phyloP scores from a whole-genome alignment of 2,113 vertebrate genomes.

The Cochlearius cochlearius region DNA sequence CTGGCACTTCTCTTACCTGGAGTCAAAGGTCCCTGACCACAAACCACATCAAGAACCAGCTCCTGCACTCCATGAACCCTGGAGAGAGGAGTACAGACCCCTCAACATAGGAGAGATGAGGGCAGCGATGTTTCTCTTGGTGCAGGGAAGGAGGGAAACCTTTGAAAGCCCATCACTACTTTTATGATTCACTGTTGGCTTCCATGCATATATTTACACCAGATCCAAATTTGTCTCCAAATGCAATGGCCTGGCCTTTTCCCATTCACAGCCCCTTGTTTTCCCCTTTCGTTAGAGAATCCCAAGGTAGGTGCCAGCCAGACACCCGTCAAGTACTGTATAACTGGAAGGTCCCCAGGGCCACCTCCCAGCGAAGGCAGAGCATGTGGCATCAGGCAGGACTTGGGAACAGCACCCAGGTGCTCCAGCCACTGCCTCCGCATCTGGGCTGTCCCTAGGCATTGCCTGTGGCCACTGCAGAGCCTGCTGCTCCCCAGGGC shows the following conservation, averaged over 20 bases:
- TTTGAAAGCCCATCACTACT: not conserved
- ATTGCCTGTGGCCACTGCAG: accelerated
- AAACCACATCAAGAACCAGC: not conserved
- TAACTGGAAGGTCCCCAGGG: not conserved
- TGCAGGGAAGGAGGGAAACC: not conserved
- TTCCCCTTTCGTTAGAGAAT: not conserved
- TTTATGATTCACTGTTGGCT: not conserved
- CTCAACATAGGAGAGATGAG: not conserved
- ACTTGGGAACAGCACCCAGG: not conserved
- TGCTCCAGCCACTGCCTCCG: not conserved
- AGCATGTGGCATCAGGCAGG: not conserved
- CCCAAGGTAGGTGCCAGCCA: not conserved
- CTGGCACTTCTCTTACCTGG: not conserved
- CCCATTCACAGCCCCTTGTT: not conserved
- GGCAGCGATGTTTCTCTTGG: not conserved
- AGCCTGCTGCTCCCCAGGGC: not conserved
- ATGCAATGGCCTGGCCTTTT: not conserved
- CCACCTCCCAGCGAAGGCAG: not conserved
- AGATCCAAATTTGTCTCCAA: not conserved
- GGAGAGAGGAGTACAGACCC: not conserved
- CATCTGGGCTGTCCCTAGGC: not conserved
- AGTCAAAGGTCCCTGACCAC: not conserved
- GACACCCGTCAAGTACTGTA: not conserved
- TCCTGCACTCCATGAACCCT: not conserved
- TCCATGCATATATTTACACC: not conserved